phyloP scores from a whole-genome alignment of 1,140 invertebrate species.

The Leptestheria dahalacensis region DNA sequence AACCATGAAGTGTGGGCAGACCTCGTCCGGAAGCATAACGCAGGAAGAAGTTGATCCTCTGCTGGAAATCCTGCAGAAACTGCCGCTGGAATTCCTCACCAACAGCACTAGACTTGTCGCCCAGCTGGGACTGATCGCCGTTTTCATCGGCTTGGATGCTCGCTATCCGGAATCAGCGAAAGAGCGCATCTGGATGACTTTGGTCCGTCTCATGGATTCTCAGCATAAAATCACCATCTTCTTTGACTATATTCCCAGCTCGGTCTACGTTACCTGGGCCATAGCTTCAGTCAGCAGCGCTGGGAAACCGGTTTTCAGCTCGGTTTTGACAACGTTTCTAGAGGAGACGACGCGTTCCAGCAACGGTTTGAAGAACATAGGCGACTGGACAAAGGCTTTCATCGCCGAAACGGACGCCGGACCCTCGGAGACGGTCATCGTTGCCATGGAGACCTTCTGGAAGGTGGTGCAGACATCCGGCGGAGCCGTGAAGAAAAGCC shows the following conservation, averaged over 20 bases:
- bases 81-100: background rate
- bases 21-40: background rate
- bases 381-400: background rate
- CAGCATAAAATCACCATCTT: background rate
- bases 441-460: slow-evolving; percentile 9
- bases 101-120: background rate
- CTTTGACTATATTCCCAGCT: slow-evolving; percentile 3
- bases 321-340: background rate
- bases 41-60: background rate
- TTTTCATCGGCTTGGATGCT: background rate
- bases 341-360: background rate
- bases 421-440: background rate
- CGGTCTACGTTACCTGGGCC: background rate
- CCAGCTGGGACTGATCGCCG: background rate
- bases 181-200: background rate
- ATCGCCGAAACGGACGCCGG: too few species aligned
- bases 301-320: background rate
- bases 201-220: background rate
- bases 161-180: background rate
- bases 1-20: background rate
- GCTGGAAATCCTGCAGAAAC: background rate
- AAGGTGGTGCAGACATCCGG: background rate
- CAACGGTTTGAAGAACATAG: background rate
- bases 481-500: slow-evolving; percentile 1
- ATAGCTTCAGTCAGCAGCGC: background rate